These are phyloP conservation scores for Chorisops tibialis DNA, from an alignment of 2,888 invertebrate species.

Conservation along the genomic window DNA sequence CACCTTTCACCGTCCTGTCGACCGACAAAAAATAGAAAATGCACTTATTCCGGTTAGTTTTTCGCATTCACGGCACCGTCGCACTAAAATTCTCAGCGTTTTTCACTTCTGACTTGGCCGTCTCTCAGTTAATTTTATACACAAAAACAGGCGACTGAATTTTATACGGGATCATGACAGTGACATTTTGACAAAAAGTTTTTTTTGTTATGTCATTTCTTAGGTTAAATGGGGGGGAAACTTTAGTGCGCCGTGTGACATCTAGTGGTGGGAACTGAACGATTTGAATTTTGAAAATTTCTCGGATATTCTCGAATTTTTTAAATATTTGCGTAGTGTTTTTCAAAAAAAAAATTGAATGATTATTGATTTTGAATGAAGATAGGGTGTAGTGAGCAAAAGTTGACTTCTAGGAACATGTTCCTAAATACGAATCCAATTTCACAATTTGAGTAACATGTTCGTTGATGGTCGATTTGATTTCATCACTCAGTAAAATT, in stretches of 20 bases:
- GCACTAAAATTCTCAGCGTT: not conserved
- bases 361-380: too few species aligned
- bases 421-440: too few species aligned
- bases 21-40: not conserved
- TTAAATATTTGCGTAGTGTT: too few species aligned
- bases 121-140: not conserved
- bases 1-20: constrained; percentile 15
- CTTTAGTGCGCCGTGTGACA: not conserved
- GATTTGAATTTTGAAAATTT: not conserved
- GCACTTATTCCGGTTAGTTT: not conserved
- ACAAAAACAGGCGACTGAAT: constrained; percentile 12
- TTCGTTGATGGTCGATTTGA: too few species aligned
- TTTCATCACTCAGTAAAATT: too few species aligned
- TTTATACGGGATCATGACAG: constrained; percentile 29
- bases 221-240: constrained; percentile 8
- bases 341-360: too few species aligned
- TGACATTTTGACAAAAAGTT: constrained; percentile 27
- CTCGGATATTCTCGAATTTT: too few species aligned
- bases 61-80: not conserved
- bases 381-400: too few species aligned
- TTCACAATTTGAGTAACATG: too few species aligned
- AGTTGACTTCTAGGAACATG: too few species aligned
- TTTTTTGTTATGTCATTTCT: constrained; percentile 29
- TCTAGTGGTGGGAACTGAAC: constrained; percentile 10
- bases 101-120: not conserved